Evolutionary conservation across 2,113 vertebrate species (phyloP).

Genomic region (Lagopus muta): DNA sequence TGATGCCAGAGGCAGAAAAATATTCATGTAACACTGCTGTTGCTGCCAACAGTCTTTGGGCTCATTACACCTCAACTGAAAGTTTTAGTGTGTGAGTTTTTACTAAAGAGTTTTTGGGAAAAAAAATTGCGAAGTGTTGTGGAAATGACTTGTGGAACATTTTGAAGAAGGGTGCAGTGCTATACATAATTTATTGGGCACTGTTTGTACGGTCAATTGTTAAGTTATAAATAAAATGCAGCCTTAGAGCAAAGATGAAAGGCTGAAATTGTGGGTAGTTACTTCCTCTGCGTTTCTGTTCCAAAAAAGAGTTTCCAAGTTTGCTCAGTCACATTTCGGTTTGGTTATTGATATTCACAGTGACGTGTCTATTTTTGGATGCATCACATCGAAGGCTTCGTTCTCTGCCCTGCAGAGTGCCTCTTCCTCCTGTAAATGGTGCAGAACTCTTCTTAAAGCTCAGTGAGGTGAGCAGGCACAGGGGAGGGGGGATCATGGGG

Average conservation of each 20-base stretch:
- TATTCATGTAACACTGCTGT: background rate
- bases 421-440: background rate
- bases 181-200: conserved; percentile 46
- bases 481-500: background rate
- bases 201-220: conserved; percentile 37
- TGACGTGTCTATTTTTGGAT: background rate
- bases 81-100: background rate
- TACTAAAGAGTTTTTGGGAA: background rate
- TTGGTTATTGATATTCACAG: conserved; percentile 24
- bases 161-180: conserved; percentile 3
- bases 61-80: background rate
- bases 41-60: background rate
- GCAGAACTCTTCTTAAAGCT: background rate
- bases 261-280: background rate
- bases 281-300: conserved; percentile 28
- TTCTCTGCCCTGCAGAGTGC: background rate
- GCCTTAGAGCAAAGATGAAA: conserved; percentile 35
- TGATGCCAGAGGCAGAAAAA: background rate
- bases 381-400: background rate
- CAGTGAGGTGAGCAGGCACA: background rate
- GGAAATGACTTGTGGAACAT: background rate
- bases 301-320: background rate
- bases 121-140: background rate
- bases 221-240: conserved; percentile 52
- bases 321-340: conserved; percentile 36